Percentiles rank a stretch among this genome's conserved stretches.
Evolutionary conservation across 2,797 vertebrate species (phyloP).

Genomic region (Girardinus metallicus): DNA sequence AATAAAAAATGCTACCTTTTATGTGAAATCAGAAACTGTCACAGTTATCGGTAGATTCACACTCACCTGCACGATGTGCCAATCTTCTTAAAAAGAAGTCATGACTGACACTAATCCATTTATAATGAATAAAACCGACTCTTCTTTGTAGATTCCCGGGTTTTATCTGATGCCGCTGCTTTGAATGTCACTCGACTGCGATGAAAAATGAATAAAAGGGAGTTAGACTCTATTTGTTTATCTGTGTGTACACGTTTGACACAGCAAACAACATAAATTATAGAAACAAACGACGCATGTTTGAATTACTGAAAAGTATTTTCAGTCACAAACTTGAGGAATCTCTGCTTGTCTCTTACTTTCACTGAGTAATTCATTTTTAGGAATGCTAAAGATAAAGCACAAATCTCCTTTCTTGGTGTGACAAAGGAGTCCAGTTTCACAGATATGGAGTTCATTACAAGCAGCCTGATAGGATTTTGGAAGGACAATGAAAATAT

Average conservation of each 20-base stretch:
- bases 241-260: constrained; percentile 49
- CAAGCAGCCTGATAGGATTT: constrained; percentile 29
- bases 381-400: constrained; percentile 51
- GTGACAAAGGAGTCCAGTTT: constrained; percentile 43
- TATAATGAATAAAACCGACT: constrained; percentile 24
- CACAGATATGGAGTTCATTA: constrained; percentile 50
- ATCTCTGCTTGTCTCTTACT: constrained; percentile 49
- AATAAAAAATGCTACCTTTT: constrained; percentile 8
- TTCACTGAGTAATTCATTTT: constrained; percentile 46
- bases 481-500: constrained; percentile 21
- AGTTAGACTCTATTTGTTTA: constrained; percentile 44
- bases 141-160: constrained; percentile 8
- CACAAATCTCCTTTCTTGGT: constrained; percentile 38
- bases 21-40: neutral
- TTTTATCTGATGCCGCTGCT: constrained; percentile 33
- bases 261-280: constrained; percentile 65
- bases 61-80: neutral
- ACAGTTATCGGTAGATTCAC: neutral
- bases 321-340: constrained; percentile 57
- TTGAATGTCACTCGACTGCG: constrained; percentile 35
- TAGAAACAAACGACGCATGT: constrained; percentile 64
- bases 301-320: constrained; percentile 45
- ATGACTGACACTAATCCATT: neutral
- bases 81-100: neutral
- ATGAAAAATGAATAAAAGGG: constrained; percentile 50